A percentile compares a stretch with the other conserved stretches of the same genome.
phyloP scores from a whole-genome alignment of 2,888 invertebrate species.

The Coelogynopora nodosa region DNA sequence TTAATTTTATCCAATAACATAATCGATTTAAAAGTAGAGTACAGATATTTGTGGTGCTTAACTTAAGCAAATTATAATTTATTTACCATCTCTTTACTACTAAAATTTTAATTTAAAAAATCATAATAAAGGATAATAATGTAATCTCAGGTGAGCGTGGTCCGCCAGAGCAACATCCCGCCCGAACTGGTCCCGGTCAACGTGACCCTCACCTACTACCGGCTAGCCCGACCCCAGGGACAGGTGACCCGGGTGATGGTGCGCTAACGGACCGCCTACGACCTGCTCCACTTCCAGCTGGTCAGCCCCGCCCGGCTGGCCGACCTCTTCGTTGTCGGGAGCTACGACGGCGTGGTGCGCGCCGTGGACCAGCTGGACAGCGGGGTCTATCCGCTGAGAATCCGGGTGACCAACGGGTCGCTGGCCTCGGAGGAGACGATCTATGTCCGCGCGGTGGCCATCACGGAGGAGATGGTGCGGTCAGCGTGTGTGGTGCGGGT shows the following conservation, averaged over 20 bases:
- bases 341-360: not conserved
- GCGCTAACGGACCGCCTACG: not conserved
- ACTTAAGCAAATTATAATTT: too few species aligned
- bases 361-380: constrained; percentile 1
- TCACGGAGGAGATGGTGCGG: constrained; percentile 24
- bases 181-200: constrained; percentile 27
- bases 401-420: constrained; percentile 31
- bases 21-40: too few species aligned
- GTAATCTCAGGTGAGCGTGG: not conserved
- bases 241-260: constrained; percentile 3
- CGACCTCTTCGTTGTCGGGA: not conserved
- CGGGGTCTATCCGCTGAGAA: constrained; percentile 27
- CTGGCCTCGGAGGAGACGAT: constrained; percentile 33
- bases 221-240: not conserved
- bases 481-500: not conserved
- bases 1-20: too few species aligned
- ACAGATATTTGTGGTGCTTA: too few species aligned
- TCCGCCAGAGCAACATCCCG: constrained; percentile 35
- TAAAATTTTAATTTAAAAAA: too few species aligned
- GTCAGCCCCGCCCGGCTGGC: too few species aligned
- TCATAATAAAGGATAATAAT: too few species aligned
- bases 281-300: not conserved
- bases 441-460: not conserved
- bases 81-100: too few species aligned
- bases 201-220: constrained; percentile 23